A percentile compares a stretch with the other conserved stretches of the same genome.
phyloP scores from a whole-genome alignment of 2,888 invertebrate genomes.

The Punctoribates punctum region DNA sequence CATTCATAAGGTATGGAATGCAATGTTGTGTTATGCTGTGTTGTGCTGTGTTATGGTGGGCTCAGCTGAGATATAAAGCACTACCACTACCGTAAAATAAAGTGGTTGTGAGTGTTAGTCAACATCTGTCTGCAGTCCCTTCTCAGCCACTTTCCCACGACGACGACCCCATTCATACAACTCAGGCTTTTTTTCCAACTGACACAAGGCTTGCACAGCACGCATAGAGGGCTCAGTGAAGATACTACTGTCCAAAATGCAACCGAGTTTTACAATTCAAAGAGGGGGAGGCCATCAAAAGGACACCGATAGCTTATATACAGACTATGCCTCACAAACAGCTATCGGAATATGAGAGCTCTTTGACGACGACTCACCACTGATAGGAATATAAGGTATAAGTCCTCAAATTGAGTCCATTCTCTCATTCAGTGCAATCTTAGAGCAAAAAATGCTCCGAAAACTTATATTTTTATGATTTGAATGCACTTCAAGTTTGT shows the following conservation, averaged over 20 bases:
- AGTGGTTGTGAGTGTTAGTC: slow-evolving; percentile 9
- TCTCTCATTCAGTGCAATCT: not conserved
- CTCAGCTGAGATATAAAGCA: slow-evolving; percentile 14
- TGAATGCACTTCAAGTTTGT: not conserved
- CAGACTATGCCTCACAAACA: not conserved
- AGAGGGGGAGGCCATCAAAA: slow-evolving; percentile 33
- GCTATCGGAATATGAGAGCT: too few relatives aligned
- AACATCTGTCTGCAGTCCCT: slow-evolving; percentile 28
- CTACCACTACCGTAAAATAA: slow-evolving; percentile 13
- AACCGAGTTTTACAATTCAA: not conserved
- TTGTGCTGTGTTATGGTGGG: not conserved
- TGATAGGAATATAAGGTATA: slow-evolving; percentile 4
- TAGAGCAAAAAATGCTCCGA: not conserved
- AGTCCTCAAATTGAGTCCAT: slow-evolving; percentile 13
- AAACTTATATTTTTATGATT: not conserved
- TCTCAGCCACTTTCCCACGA: slow-evolving; percentile 33
- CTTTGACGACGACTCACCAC: not conserved
- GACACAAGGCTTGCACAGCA: not conserved
- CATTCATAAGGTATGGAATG: not conserved
- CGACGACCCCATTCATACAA: not conserved
- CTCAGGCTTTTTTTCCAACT: not conserved
- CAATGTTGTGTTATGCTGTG: not conserved
- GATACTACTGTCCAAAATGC: not conserved
- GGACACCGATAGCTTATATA: slow-evolving; percentile 2
- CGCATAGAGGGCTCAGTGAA: not conserved